Base-by-base conservation (phyloP, 2,797 vertebrate genomes). In the Mallotus villosus region DNA sequence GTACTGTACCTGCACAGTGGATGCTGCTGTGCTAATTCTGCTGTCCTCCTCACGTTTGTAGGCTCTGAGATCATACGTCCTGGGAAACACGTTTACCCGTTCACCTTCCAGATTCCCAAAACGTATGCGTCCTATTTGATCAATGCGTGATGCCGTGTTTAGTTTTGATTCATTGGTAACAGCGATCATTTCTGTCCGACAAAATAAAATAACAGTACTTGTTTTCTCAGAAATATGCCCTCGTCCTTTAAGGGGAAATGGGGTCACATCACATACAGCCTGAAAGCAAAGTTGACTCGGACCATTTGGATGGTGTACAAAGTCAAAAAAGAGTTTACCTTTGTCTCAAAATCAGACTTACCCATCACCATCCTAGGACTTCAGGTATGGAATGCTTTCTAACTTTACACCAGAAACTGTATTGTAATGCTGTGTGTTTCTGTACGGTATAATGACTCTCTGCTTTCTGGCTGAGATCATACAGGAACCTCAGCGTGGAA, bases 281-380 rank as follows among this genome's bases (percentile, higher is more conserved):
- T 92, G 66, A 75, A 75, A 71, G 86, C 90, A 58, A 69, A 82
- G 74, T 71, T 92, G 71, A 92, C 87, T 53, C 83, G 77, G 78
- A 89, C 90, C 0, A 86, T 90, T 69, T 91, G 91, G 91, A 74
- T 81, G 11, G 78, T 90, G 57, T 81, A 91, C 76, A 91, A 91
- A 87, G 74, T 86, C 71, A 90, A 89, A 70, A 86, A 67, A 0
- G 84, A 86, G 68, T 82, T 92, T 62, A 87, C 89, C 25, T 90
- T 90, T 72, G 71, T 76, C 63, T 90, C 89, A 70, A 90, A 80
- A 70, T 76, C 89, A 9, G 89, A 91, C 62, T 91, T 88, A 41
- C 91, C 91, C 24, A 83, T 84, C 78, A 84, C 89, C 5, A 86
- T 90, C 70, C 82, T 88, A 0, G 89, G 85, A 51, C 87, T 92